Conservation (phyloP, 2,797 vertebrate species). For the Enteromius unitaeniatus region DNA sequence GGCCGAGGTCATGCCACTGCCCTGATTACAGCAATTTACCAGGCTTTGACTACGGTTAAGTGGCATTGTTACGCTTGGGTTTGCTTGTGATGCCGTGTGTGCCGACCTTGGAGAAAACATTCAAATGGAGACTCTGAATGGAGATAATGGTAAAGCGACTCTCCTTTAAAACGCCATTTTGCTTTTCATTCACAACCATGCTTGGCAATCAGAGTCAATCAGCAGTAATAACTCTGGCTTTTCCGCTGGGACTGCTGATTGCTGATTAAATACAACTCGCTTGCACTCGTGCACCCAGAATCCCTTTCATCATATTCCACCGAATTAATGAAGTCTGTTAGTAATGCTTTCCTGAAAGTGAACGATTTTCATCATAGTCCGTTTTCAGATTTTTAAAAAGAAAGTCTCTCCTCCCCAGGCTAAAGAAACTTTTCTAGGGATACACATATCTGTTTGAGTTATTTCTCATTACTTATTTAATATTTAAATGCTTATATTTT, state of each 20-base stretch:
- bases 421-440: not conserved
- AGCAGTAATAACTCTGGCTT: not conserved
- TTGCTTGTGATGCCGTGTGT: not conserved
- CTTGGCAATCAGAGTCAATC: constrained; percentile 12
- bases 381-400: not conserved
- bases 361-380: not conserved
- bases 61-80: constrained; percentile 1
- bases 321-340: not conserved
- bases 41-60: constrained; percentile 8
- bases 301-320: not conserved
- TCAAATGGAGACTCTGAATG: constrained; percentile 1
- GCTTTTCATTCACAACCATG: not conserved
- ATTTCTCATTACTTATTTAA: not conserved
- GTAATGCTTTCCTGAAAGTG: not conserved
- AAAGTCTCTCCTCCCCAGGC: not conserved
- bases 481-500: not conserved
- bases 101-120: not conserved
- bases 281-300: not conserved
- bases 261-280: constrained; percentile 23
- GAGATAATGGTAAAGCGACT: not conserved
- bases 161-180: not conserved
- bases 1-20: not conserved
- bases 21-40: constrained; percentile 16
- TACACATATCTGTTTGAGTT: too few relatives aligned
- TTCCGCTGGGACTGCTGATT: constrained; percentile 26